These are phyloP conservation scores for Halcyon leucocephala DNA, from an alignment of 2,797 vertebrate species.

Conservation along the genomic window DNA sequence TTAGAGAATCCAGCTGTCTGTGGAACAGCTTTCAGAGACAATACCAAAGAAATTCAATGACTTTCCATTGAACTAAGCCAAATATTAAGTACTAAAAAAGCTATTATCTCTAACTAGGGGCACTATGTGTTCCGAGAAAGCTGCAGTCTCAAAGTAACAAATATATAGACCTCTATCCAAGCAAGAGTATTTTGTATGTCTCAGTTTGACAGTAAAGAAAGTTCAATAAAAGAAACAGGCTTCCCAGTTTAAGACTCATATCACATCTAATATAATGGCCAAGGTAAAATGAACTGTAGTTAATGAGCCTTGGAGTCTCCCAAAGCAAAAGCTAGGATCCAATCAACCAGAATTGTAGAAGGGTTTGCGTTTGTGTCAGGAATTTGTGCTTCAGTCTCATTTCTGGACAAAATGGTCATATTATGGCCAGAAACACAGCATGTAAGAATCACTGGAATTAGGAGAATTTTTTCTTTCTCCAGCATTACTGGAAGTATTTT, in stretches of 20 bases:
- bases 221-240: background rate
- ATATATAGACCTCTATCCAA: constrained; percentile 17
- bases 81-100: constrained; percentile 7
- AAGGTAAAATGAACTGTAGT: background rate
- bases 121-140: background rate
- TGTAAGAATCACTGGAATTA: background rate
- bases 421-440: background rate
- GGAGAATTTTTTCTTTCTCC: background rate
- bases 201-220: background rate
- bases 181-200: background rate
- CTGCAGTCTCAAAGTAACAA: background rate
- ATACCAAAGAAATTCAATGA: background rate
- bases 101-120: background rate
- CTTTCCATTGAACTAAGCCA: constrained; percentile 27
- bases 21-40: constrained; percentile 20
- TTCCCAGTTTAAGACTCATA: background rate
- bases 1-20: background rate
- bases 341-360: background rate
- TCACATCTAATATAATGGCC: background rate
- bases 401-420: background rate
- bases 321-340: background rate
- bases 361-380: background rate
- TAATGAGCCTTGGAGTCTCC: background rate
- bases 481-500: background rate
- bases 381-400: background rate